These are phyloP conservation scores for Umimayanthus kanabou DNA, from an alignment of 92 coral and sea anemone species.

Conservation along the genomic window DNA sequence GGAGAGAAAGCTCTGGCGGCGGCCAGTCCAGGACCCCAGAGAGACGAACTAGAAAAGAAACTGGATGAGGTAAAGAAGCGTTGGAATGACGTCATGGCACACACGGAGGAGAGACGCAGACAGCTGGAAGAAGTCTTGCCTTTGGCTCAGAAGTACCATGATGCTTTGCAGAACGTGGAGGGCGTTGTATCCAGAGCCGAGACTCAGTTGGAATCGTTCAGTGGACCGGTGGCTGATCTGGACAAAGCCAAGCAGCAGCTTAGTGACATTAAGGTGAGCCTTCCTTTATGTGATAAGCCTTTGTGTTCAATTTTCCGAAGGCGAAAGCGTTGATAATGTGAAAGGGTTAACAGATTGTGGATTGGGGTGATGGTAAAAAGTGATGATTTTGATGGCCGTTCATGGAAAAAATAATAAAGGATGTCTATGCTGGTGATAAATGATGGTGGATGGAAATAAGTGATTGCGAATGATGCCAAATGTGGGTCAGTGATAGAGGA, in stretches of 20 bases:
- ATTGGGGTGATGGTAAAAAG: no score
- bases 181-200: constrained; percentile 84
- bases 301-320: not conserved
- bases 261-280: constrained; percentile 72
- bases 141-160: constrained; percentile 91
- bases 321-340: no score
- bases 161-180: constrained; percentile 84
- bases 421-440: no score
- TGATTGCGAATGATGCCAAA: no score
- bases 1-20: constrained; percentile 55
- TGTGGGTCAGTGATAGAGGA: no score
- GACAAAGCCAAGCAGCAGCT: constrained; percentile 81
- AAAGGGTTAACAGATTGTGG: no score
- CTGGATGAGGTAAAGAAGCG: constrained; percentile 71
- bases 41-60: constrained; percentile 64
- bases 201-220: constrained; percentile 66
- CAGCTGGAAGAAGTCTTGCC: constrained; percentile 82
- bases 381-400: no score
- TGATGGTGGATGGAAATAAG: no score
- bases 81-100: constrained; percentile 75
- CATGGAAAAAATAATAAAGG: no score
- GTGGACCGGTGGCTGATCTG: constrained; percentile 69
- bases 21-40: constrained; percentile 69
- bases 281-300: no score
- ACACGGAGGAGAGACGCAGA: constrained; percentile 62